A percentile compares a stretch with the other conserved stretches of the same genome.
Conservation (phyloP, 2,888 invertebrate species). For the Aphelenchoides bicaudatus region DNA sequence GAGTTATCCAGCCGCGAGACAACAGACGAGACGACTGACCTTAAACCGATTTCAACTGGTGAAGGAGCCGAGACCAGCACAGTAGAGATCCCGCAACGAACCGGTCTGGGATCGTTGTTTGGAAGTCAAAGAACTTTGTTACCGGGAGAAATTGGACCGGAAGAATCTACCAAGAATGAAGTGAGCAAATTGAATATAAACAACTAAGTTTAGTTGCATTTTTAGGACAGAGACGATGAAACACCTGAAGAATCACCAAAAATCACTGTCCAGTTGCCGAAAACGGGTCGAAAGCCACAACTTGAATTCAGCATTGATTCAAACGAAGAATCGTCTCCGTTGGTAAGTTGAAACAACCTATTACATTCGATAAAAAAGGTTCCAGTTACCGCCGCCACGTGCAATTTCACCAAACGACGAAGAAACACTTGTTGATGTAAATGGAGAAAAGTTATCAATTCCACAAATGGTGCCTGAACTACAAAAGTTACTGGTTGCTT, state of each 20-base stretch:
- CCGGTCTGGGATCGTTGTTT: too few relatives aligned
- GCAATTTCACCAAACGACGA: conserved; percentile 4
- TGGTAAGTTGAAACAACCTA: conserved; percentile 4
- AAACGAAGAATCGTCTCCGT: conserved; percentile 15
- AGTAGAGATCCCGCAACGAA: too few relatives aligned
- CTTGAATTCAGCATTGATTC: conserved; percentile 27
- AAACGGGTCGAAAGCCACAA: conserved; percentile 15
- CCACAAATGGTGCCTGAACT: conserved; percentile 44
- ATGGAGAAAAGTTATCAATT: not conserved
- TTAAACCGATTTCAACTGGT: not conserved
- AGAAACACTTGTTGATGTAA: not conserved
- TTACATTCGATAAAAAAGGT: not conserved
- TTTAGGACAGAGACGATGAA: not conserved
- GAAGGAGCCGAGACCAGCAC: not conserved
- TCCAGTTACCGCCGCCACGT: conserved; percentile 9
- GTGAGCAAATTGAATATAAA: conserved; percentile 5
- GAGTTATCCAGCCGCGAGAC: conserved; percentile 32
- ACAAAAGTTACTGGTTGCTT: conserved; percentile 40
- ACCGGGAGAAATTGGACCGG: conserved; percentile 16
- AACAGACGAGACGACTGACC: not conserved
- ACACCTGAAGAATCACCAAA: conserved; percentile 12
- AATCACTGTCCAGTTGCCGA: conserved; percentile 23
- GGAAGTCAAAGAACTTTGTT: too few relatives aligned
- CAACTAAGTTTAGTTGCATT: too few relatives aligned
- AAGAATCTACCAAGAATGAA: not conserved